Base-by-base conservation (phyloP, 2,888 invertebrate genomes). In the Choreutis nemorana region DNA sequence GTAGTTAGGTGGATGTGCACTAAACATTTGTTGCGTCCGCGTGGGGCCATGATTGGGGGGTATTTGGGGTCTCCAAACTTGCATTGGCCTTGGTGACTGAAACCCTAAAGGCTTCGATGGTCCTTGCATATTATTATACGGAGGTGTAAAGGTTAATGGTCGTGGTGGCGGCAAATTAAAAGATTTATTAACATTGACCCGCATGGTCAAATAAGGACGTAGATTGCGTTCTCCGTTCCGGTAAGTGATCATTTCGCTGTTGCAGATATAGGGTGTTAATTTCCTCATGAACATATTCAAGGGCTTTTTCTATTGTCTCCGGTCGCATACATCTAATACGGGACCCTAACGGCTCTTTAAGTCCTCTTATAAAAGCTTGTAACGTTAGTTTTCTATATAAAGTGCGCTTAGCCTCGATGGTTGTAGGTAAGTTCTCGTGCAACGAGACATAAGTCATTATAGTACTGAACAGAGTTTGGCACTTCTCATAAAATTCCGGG, bases 141-240 rank as follows among this genome's bases (percentile, higher is more conserved):
- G 5, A 18, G 5, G 18, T 18, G 18, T 5, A 6, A 18, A 18
- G 5, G 18, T 18, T 8, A 8, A 6, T 8, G 18, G 18, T 5
- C 5, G 18, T 6, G 18, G 8, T 8, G 5, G 18, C 8, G 18
- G 8, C 5, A 18, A 5, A 18, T 18, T 18, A 18, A 18, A 18
- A 8, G 18, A 8, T 8, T 5, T 6, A 6, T 18, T 18, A 18
- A n/a, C n/a, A n/a, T n/a, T n/a, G n/a, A n/a, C 35, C 47, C 45
- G n/a, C n/a, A n/a, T n/a, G n/a, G n/a, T n/a, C n/a, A n/a, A n/a
- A n/a, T n/a, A n/a, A n/a, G n/a, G n/a, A n/a, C n/a, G n/a, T n/a
- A n/a, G n/a, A n/a, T n/a, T n/a, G n/a, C n/a, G n/a, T 18, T 18
- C 8, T 18, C 18, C 8, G 5, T 18, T 18, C 18, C 5, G 18